A percentile compares a stretch with the other conserved stretches of the same genome.
Evolutionary conservation across 1,140 invertebrate species (phyloP).

Genomic region (Catajapyx aquilonaris): DNA sequence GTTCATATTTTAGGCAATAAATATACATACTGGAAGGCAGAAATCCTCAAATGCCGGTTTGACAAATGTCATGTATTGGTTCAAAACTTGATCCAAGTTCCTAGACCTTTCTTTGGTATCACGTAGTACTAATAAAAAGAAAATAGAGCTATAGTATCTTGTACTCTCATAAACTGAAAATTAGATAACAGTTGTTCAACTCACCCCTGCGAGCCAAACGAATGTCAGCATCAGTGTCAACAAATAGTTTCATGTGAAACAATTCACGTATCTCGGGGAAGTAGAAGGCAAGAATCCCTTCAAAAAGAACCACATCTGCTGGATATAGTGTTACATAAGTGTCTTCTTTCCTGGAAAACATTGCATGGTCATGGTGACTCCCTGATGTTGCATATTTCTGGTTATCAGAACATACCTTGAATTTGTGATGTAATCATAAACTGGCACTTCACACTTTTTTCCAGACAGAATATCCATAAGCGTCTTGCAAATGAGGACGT

Average conservation of each 20-base stretch:
- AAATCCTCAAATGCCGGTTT: slow-evolving; percentile 99
- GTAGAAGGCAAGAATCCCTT: slow-evolving; percentile 96
- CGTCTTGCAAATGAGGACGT: slow-evolving; percentile 56
- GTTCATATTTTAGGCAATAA: slow-evolving; percentile 1
- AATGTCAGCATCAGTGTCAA: slow-evolving; percentile 96
- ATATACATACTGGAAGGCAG: slow-evolving; percentile 67
- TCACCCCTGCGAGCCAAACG: slow-evolving; percentile 79
- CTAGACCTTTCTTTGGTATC: slow-evolving; percentile 86
- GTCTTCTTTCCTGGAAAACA: too few relatives aligned
- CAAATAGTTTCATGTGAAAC: slow-evolving; percentile 98
- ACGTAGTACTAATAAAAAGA: slow-evolving; percentile 48
- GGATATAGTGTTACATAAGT: slow-evolving; percentile 65
- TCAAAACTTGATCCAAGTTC: slow-evolving; percentile 81
- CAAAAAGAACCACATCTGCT: slow-evolving; percentile 94
- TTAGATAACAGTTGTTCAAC: too few relatives aligned
- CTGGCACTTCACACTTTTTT: slow-evolving; percentile 63
- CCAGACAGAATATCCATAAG: slow-evolving; percentile 61
- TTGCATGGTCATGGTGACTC: too few relatives aligned
- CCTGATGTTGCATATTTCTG: not conserved
- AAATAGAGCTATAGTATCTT: too few relatives aligned
- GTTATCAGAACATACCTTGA: slow-evolving; percentile 36
- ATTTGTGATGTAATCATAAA: slow-evolving; percentile 76
- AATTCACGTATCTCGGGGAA: slow-evolving; percentile 81
- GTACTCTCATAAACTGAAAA: too few relatives aligned
- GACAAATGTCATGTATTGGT: slow-evolving; percentile 92